Conservation (phyloP, 2,888 invertebrate genomes). For the Ephialtes manifestator region DNA sequence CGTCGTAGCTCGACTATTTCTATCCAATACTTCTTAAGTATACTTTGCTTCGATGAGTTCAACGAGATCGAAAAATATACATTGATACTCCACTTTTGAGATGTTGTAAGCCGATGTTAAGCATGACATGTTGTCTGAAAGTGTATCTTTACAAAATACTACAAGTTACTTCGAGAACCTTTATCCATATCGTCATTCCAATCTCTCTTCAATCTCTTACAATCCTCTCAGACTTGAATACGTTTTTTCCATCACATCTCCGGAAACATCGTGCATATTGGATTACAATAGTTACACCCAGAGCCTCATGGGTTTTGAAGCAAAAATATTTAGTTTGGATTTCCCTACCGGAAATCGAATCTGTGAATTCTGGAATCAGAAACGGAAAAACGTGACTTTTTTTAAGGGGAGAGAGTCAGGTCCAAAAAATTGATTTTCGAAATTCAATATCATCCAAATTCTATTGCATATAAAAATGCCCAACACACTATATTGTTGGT, state of each 20-base stretch:
- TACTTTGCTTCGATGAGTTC: background rate
- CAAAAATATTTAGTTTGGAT: no score
- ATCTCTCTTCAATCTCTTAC: background rate
- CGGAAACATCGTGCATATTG: background rate
- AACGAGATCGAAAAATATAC: background rate
- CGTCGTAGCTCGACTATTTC: background rate
- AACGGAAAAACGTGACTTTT: background rate
- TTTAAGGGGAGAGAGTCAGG: no score
- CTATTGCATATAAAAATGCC: no score
- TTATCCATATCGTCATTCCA: background rate
- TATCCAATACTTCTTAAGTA: background rate
- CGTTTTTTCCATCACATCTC: background rate
- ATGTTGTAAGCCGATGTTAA: background rate
- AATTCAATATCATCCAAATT: no score
- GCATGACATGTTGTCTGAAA: background rate
- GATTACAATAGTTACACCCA: no score
- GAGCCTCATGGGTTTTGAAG: no score
- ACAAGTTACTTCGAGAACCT: background rate
- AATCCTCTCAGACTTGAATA: background rate
- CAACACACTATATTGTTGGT: no score
- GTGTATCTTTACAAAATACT: constrained; percentile 10
- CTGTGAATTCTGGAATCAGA: no score
- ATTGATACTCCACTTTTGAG: constrained; percentile 11
- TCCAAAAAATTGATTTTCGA: no score
- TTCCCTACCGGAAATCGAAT: no score